These are phyloP conservation scores for Ectropis grisescens DNA, from an alignment of 1,140 invertebrate genomes.

Conservation along the genomic window DNA sequence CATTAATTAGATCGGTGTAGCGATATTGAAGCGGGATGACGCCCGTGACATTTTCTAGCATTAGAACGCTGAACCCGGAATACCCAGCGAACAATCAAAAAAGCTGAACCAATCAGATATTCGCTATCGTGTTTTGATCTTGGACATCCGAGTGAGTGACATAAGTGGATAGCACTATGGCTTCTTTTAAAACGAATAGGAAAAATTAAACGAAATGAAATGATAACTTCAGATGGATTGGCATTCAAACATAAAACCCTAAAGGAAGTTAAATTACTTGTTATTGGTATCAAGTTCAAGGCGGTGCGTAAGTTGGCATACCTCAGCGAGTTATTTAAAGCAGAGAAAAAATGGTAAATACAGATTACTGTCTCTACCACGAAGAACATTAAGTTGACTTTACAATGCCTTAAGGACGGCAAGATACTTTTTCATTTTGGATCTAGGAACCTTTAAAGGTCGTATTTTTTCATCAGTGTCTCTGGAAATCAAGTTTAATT, in stretches of 20 bases:
- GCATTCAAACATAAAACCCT: too few relatives aligned
- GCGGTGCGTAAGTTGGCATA: constrained; percentile 9
- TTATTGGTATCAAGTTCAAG: constrained; percentile 22
- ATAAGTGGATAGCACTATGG: too few relatives aligned
- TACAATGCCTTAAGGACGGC: too few relatives aligned
- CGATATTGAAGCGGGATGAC: constrained; percentile 26
- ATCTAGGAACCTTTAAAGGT: constrained; percentile 35
- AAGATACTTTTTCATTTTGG: constrained; percentile 16
- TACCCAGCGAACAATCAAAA: constrained; percentile 29
- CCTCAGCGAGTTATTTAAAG: constrained; percentile 10
- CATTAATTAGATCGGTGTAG: constrained; percentile 48
- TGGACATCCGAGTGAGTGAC: too few relatives aligned
- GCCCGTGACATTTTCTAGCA: constrained; percentile 45
- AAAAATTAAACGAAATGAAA: too few relatives aligned
- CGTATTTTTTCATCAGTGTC: constrained; percentile 29
- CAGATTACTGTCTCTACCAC: too few relatives aligned
- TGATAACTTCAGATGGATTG: too few relatives aligned
- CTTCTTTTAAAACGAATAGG: too few relatives aligned
- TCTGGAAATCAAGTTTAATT: constrained; percentile 39
- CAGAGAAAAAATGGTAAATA: too few relatives aligned
- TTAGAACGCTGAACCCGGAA: constrained; percentile 50
- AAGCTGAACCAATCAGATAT: too few relatives aligned
- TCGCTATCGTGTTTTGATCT: too few relatives aligned
- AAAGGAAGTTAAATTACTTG: constrained; percentile 9
- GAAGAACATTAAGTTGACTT: too few relatives aligned